Percentiles rank a stretch among this genome's conserved stretches.
phyloP scores from a whole-genome alignment of 2,888 invertebrate genomes.

The Pachydiplax longipennis region DNA sequence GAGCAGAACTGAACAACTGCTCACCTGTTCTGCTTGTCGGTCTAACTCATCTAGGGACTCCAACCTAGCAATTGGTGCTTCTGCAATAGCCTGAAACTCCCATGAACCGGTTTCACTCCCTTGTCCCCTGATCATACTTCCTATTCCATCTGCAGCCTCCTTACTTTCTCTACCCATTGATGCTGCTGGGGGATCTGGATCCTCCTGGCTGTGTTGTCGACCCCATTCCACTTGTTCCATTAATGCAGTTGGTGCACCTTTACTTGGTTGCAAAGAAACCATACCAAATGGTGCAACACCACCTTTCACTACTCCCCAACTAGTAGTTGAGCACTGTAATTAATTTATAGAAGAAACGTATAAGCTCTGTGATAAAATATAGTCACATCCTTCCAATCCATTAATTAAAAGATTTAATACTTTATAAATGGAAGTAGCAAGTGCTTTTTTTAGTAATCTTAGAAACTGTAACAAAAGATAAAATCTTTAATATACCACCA shows the following conservation, averaged over 20 bases:
- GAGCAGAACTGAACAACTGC: neutral
- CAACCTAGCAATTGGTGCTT: conserved; percentile 70
- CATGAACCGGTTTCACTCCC: conserved; percentile 54
- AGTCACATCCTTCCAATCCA: neutral
- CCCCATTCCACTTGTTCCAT: conserved; percentile 33
- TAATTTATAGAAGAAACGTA: too few species aligned
- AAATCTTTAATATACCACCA: too few species aligned
- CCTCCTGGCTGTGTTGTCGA: conserved; percentile 4
- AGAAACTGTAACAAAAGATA: too few species aligned
- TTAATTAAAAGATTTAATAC: too few species aligned
- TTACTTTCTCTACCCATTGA: conserved; percentile 17
- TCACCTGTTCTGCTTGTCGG: conserved; percentile 51
- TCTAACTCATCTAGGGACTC: conserved; percentile 72
- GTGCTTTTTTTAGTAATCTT: too few species aligned
- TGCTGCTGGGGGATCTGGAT: neutral
- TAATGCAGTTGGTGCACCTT: conserved; percentile 14
- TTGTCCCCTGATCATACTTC: conserved; percentile 23
- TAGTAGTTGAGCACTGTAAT: conserved; percentile 29
- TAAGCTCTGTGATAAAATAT: neutral
- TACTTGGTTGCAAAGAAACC: conserved; percentile 6
- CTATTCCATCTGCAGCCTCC: conserved; percentile 6
- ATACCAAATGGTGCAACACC: conserved; percentile 32
- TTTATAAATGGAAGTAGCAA: too few species aligned
- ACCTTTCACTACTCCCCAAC: conserved; percentile 33
- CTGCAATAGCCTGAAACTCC: conserved; percentile 52